Base-by-base conservation (phyloP, 2,113 vertebrate genomes). In the Mus pahari region DNA sequence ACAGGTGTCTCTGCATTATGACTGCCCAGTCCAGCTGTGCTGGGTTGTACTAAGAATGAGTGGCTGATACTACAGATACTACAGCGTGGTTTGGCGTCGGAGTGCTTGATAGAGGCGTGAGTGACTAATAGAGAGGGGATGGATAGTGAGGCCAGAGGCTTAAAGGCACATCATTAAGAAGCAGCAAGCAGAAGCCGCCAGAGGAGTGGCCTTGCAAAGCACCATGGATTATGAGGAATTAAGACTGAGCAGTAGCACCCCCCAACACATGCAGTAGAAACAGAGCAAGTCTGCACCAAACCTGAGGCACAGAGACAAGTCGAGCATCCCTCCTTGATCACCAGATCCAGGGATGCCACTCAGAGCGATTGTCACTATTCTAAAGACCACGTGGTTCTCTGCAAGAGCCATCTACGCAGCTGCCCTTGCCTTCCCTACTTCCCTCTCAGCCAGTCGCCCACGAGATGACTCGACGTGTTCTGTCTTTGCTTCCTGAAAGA, bases 251-350 rank as follows among this genome's bases (percentile, higher is more conserved):
- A 42, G 55, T 2, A 55, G n/a, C 36, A 55, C 24, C 70, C 70
- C 58, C 24, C n/a, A 50, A 42, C 58, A 9, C 3, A 12, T 1
- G 33, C 55, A 58, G n/a, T 62, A 60, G 71, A 94, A 42, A 73
- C 45, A 70, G 36, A 62, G 55, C 1, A 9, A 9, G 39, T 1
- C 1, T 0, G 0, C 20, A n/a, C 7, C 22, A 53, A 71, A 71
- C 78, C 1, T 3, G 26, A 22, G 20, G 58, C 10, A 31, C 73
- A 78, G 48, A 70, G 82, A 28, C 16, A 36, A 81, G 14, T 17
- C 39, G 2, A 36, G 19, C 39, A 42, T 74, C 45, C 28, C 31
- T 24, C 50, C 12, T 70, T 12, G 1, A 50, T 16, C n/a, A 26
- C 84, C 2, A 31, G 22, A 50, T 36, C 45, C 24, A 9, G 0